These are phyloP conservation scores for Brachyalestes nurse DNA, from an alignment of 2,797 vertebrate genomes.

Conservation along the genomic window DNA sequence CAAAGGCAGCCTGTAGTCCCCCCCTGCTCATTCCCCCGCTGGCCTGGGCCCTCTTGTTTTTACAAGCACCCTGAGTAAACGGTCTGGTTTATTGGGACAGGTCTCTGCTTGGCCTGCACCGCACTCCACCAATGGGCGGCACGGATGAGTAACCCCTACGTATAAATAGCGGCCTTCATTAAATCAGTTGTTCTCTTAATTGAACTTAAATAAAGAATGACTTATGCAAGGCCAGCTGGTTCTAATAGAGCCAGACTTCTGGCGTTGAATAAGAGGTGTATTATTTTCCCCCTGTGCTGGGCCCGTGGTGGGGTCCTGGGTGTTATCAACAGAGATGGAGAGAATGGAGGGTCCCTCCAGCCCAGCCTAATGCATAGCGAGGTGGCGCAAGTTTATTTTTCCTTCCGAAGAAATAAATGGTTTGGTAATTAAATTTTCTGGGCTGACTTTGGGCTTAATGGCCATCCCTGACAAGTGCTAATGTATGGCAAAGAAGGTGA, in stretches of 20 bases:
- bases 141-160: conserved; percentile 75
- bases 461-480: conserved; percentile 94
- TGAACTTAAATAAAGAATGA: conserved; percentile 92
- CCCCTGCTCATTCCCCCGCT: conserved; percentile 56
- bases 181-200: conserved; percentile 91
- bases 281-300: conserved; percentile 82
- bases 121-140: conserved; percentile 64
- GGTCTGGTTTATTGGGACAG: conserved; percentile 71
- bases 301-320: conserved; percentile 77
- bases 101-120: conserved; percentile 46
- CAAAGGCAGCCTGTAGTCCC: conserved; percentile 55
- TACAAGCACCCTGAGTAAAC: conserved; percentile 67
- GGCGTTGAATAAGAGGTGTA: conserved; percentile 84
- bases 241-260: conserved; percentile 83
- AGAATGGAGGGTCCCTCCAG: conserved; percentile 70
- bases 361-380: conserved; percentile 91
- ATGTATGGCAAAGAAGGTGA: conserved; percentile 83
- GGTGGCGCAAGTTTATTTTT: conserved; percentile 95
- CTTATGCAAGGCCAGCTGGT: conserved; percentile 86
- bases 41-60: conserved; percentile 70
- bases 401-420: conserved; percentile 97
- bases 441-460: conserved; percentile 90
- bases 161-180: conserved; percentile 87
- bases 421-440: conserved; percentile 94
- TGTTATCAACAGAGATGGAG: conserved; percentile 88